These are phyloP conservation scores for Orthosia incerta DNA, from an alignment of 2,888 invertebrate species.

Conservation along the genomic window DNA sequence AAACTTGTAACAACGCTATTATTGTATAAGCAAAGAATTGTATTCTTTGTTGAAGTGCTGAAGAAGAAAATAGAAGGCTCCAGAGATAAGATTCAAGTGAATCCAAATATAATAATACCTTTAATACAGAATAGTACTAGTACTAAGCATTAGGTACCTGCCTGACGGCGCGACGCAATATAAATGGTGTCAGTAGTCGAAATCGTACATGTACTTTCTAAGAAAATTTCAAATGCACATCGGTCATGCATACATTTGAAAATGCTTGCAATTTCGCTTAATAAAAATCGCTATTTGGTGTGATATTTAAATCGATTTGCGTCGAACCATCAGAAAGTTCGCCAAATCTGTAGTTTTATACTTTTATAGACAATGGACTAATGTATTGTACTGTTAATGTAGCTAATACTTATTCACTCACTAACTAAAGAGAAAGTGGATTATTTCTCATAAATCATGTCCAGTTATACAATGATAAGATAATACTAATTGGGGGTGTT, in stretches of 20 bases:
- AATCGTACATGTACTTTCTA: too few species aligned
- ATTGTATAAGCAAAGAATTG: constrained; percentile 43
- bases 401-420: background rate
- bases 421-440: constrained; percentile 5
- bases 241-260: too few species aligned
- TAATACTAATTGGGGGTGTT: constrained; percentile 8
- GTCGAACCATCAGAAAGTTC: too few species aligned
- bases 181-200: too few species aligned
- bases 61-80: constrained; percentile 12
- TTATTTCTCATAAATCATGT: constrained; percentile 13
- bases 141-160: background rate
- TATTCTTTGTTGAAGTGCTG: constrained; percentile 31
- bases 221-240: too few species aligned
- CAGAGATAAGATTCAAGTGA: constrained; percentile 9
- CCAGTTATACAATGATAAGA: constrained; percentile 1
- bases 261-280: too few species aligned
- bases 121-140: background rate
- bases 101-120: background rate
- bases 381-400: background rate
- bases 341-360: too few species aligned
- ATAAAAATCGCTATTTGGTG: too few species aligned
- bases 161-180: too few species aligned
- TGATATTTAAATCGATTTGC: too few species aligned
- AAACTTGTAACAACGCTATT: constrained; percentile 53
- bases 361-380: background rate